Evolutionary conservation across 2,888 invertebrate genomes (phyloP), one percentile per base, ranked within the genome.

Genomic region (Drepanosiphum platanoidis): DNA sequence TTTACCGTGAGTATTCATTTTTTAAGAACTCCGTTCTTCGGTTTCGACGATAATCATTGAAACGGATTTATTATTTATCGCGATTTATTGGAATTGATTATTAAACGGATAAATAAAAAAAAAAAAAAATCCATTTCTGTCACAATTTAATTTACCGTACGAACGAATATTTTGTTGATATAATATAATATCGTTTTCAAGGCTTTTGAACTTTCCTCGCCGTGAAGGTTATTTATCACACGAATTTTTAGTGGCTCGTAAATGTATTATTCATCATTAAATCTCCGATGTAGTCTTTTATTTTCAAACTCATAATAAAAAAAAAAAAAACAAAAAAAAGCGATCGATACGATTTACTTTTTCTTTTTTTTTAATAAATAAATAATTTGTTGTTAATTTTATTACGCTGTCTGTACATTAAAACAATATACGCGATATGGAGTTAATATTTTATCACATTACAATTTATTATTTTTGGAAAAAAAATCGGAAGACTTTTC

Each of bases 1-100:
- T 77, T 84, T n/a, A 34, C 84, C 0, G 84, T 84, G 36, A 84
- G 84, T 84, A 74, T 68, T 36, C 34, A 80, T 34, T 11, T 30
- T 27, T 42, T 42, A 3, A 30, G 9, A 61, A 0, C 13, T 39
- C 27, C 30, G 13, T 9, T 3, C n/a, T 61, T 61, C 9, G 22
- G 11, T 9, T n/a, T 30, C 39, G 52, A 27, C 30, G 30, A 15
- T 46, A 11, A 27, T n/a, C 4, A 46, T 11, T 0, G 22, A 42
- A 66, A 36, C 27, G 8, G 58, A 32, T 27, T 36, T 15, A 22
- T 32, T 34, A 42, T 74, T 22, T 4, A 9, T 34, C 32, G 13
- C 22, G n/a, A 30, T n/a, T 34, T 61, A 61, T 58, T 58, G n/a
- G n/a, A n/a, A n/a, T n/a, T n/a, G n/a, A n/a, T n/a, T n/a, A n/a